Evolutionary conservation across 2,888 invertebrate genomes (phyloP), one percentile per base, ranked within the genome.

Genomic region (Gisinianus flammeolus): DNA sequence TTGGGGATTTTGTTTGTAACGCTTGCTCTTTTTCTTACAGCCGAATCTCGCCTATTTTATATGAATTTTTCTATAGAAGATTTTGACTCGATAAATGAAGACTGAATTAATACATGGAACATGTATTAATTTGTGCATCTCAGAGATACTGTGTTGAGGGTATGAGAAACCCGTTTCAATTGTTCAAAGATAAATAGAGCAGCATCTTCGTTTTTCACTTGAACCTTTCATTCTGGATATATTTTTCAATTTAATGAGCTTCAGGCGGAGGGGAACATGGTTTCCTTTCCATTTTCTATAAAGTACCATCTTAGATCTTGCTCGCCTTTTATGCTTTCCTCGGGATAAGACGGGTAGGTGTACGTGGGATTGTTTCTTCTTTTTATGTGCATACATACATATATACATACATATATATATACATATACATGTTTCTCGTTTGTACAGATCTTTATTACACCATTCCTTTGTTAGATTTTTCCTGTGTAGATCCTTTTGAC

Each of bases 171-270:
- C 44, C 44, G 33, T 68, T 33, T 30, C 10, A 31, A 33, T 35
- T 68, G 35, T 64, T 2, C n/a, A 2, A 12, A 10, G 28, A 6
- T 58, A 62, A 30, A 73, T 58, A 62, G 73, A 62, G 28, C 24
- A 24, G 30, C 56, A 73, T 62, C 73, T 73, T 62, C 73, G 64
- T 73, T 73, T 72, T 62, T 62, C 62, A 33, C 64, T 73, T 5
- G 22, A 72, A 22, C 62, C 26, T 73, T 31, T 73, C 62, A 73
- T 56, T 33, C 35, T 16, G 26, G 24, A 62, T 62, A 62, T 73
- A 73, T 73, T 73, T 73, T 73, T 73, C 73, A 73, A 64, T 62
- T 62, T 62, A 64, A 73, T 73, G 73, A 62, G 73, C 73, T 73
- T 62, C 62, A 35, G 73, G 73, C 73, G 16, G 12, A 64, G 35